Evolutionary conservation across 2,797 vertebrate genomes (phyloP), one percentile per base, ranked within the genome.

Genomic region (Xenentodon cancila): DNA sequence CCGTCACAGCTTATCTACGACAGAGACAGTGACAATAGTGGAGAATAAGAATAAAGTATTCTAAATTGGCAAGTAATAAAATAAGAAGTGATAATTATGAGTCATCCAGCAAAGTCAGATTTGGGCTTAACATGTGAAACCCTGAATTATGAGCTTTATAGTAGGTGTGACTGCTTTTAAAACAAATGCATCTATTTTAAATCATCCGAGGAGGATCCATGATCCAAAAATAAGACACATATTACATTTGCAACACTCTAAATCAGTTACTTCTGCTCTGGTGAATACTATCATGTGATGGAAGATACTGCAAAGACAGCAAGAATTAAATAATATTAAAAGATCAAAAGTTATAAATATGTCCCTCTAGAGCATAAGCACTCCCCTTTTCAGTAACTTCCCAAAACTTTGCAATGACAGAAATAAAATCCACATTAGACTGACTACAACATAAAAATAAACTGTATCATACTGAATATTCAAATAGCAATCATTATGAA

Each of bases 1-100:
- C 59, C 80, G 71, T 77, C 84, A 71, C 74, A 53, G 76, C 69
- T 84, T 61, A 74, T 89, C 88, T 89, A 88, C 81, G 87, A 82
- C 3, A 61, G 57, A 89, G 71, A 70, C 73, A 80, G 72, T 48
- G 57, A 79, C 55, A 80, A 22, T 71, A 62, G 64, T 37, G 70
- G 47, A 54, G 20, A 65, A 68, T 43, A 47, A 82, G 49, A 52
- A 47, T 44, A 47, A 53, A 52, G 40, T 27, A 21, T 42, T 61
- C 11, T 13, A 59, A 48, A 45, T 17, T 11, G 11, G 22, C 1
- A 27, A 45, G 32, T 2, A 52, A 19, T 5, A 62, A 53, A 71
- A 63, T 11, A 64, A 59, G 46, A 65, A 22, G 44, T 7, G 37
- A 16, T 13, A 15, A 13, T 40, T 16, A 15, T 47, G 30, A 67